phyloP scores from a whole-genome alignment of 1,140 invertebrate species.

The Leptinotarsa lineolata region DNA sequence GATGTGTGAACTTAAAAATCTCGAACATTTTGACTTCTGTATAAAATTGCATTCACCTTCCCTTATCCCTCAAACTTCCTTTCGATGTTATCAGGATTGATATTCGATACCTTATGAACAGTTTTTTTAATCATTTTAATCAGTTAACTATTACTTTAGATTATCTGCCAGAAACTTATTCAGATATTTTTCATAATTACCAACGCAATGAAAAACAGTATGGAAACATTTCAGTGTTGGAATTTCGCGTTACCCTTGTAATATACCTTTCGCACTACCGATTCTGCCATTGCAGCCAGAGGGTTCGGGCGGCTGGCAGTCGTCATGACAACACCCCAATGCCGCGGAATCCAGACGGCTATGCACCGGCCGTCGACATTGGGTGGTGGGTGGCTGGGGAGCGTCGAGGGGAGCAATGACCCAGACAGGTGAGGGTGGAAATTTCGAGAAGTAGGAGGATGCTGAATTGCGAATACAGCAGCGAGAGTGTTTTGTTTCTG shows the following conservation, averaged over 20 bases:
- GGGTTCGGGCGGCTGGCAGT: slow-evolving; percentile 19
- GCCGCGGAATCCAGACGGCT: slow-evolving; percentile 35
- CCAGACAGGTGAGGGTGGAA: slow-evolving; percentile 33
- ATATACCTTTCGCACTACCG: background rate
- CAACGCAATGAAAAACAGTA: too few species aligned
- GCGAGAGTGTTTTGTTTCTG: slow-evolving; percentile 22
- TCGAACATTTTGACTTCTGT: too few species aligned
- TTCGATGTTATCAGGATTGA: too few species aligned
- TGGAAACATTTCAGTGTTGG: too few species aligned
- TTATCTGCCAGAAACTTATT: too few species aligned
- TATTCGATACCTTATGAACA: too few species aligned
- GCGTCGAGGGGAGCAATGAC: slow-evolving; percentile 26
- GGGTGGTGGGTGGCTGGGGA: background rate
- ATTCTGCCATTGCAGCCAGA: background rate
- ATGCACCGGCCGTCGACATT: slow-evolving; percentile 29
- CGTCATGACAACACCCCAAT: slow-evolving; percentile 35
- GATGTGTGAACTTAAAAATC: too few species aligned
- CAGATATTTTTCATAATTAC: too few species aligned
- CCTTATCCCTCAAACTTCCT: too few species aligned
- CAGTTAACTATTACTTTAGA: too few species aligned
- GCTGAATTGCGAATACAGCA: slow-evolving; percentile 22
- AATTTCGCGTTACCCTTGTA: background rate
- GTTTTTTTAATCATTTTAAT: too few species aligned
- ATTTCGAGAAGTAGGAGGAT: slow-evolving; percentile 18
- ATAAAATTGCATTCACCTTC: too few species aligned